Evolutionary conservation across 2,888 invertebrate genomes (phyloP), one percentile per base, ranked within the genome.

Genomic region (Phania funesta): DNA sequence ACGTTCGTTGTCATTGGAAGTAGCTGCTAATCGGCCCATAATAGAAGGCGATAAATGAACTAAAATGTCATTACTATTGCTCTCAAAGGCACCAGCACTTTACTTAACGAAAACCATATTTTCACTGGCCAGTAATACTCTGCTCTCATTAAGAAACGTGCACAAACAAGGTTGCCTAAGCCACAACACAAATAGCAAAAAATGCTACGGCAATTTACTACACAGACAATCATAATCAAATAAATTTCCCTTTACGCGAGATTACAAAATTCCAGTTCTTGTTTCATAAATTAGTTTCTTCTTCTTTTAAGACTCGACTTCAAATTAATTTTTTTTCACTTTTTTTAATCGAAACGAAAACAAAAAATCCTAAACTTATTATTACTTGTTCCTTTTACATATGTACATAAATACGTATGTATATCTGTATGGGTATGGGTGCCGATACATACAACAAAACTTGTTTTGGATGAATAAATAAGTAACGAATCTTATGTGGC

Each of bases 391-490:
- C 6, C 11, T 38, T 3, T 18, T 38, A n/a, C n/a, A n/a, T n/a
- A n/a, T n/a, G n/a, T n/a, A n/a, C n/a, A n/a, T n/a, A n/a, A n/a
- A n/a, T n/a, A n/a, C n/a, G n/a, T n/a, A n/a, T n/a, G n/a, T n/a
- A 7, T 13, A 20, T 62, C 16, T 2, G 48, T 56, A n/a, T 32
- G 18, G n/a, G 4, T 32, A 9, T 16, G 16, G 41, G 7, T 56
- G 16, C 41, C n/a, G 13, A 9, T n/a, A 24, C 38, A 16, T 46
- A 46, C 35, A 56, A 32, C 16, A 44, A 67, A 81, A 81, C 77
- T 81, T 73, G 80, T 81, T 81, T 76, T 71, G 29, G 73, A 73
- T 73, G 38, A 65, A 76, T 76, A 67, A 73, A 62, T 71, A n/a
- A n/a, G n/a, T n/a, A 65, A 71, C 38, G n/a, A 41, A 60, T 70